Evolutionary conservation across 1,140 invertebrate genomes (phyloP), one percentile per base, ranked within the genome.

Genomic region (Pogonomyrmex barbatus): DNA sequence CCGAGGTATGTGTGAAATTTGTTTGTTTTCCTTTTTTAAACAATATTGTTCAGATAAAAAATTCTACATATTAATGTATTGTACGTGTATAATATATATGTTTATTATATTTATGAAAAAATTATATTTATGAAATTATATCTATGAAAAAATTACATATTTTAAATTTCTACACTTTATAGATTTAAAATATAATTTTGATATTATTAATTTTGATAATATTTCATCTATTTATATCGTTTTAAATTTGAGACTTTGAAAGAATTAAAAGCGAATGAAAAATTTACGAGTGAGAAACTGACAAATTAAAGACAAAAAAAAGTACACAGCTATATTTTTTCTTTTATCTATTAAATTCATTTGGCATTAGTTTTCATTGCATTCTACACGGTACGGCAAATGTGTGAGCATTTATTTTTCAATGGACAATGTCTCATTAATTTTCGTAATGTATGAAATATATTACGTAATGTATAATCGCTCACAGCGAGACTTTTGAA

Each of bases 401-500:
- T 24, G 24, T 47, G 33, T 50, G 10, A 67, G 5, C 9, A 33
- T n/a, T 65, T 65, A 4, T 50, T 45, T 45, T 60, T 6, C 30
- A 47, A 73, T 14, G 33, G n/a, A 36, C 67, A 36, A 60, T 52
- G 42, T 75, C 5, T 33, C 17, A 73, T 73, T 50, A 73, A 81
- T 62, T 83, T 60, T 39, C 56, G n/a, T 50, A 62, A 75, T 75
- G 47, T 24, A 39, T 10, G 42, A 82, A 24, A 24, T 24, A 24
- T 24, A 24, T 24, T 24, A 24, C 24, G 24, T 24, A 24, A 24
- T 24, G 56, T 12, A n/a, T n/a, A 82, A 42, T 45, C 17, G 67
- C 42, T 82, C 42, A 45, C 12, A 6, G 4, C 6, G 42, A 60
- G 52, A 62, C 12, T 47, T 52, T 10, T 24, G 52, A 75, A 58